A percentile compares a stretch with the other conserved stretches of the same genome.
phyloP scores from a whole-genome alignment of 2,888 invertebrate genomes.

The Syritta pipiens region DNA sequence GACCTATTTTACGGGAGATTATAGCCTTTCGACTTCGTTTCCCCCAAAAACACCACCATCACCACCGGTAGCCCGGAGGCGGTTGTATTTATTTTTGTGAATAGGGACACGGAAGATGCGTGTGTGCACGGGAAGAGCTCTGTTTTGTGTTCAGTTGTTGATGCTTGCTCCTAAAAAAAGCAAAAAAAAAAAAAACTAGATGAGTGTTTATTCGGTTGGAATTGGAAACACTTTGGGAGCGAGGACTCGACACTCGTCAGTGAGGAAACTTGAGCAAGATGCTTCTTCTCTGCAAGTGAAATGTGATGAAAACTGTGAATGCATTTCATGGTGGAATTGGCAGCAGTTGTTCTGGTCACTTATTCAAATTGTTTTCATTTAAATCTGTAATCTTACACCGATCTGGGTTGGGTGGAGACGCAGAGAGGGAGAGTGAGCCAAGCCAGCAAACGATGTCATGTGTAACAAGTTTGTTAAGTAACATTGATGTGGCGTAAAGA shows the following conservation, averaged over 20 bases:
- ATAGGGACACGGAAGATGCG: too few relatives aligned
- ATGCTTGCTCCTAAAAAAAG: neutral
- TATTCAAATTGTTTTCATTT: constrained; percentile 52
- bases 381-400: constrained; percentile 56
- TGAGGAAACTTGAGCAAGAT: constrained; percentile 35
- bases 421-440: neutral
- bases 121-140: neutral
- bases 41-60: constrained; percentile 1
- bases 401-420: neutral
- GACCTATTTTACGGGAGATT: constrained; percentile 63
- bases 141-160: constrained; percentile 1
- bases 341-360: constrained; percentile 62
- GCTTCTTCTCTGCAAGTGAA: constrained; percentile 17
- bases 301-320: constrained; percentile 26
- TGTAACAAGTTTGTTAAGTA: constrained; percentile 63
- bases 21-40: constrained; percentile 46
- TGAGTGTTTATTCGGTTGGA: constrained; percentile 8
- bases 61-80: too few relatives aligned
- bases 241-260: constrained; percentile 6
- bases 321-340: constrained; percentile 60
- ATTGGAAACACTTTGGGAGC: constrained; percentile 37
- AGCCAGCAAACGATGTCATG: constrained; percentile 49
- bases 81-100: constrained; percentile 60
- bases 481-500: constrained; percentile 19
- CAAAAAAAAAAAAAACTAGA: neutral